Base-by-base conservation (phyloP, 2,888 invertebrate genomes). In the Drosophila austrosaltans region DNA sequence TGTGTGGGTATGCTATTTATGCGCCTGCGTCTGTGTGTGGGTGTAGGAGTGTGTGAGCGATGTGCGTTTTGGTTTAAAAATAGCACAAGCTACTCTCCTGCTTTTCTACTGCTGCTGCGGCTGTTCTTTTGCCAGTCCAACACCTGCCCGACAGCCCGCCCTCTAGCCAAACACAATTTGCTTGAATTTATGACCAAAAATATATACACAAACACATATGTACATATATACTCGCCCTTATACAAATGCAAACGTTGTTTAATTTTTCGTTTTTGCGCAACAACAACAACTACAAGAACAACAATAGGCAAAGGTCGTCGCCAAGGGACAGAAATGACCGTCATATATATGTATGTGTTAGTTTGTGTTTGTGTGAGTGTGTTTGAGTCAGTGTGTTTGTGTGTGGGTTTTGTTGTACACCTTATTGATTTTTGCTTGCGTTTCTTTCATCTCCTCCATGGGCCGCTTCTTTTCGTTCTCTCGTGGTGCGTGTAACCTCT, bases 181-280 rank as follows among this genome's bases (percentile, higher is more conserved):
- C 87, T 88, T 77, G 73, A 80, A 87, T 87, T 87, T 85, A 87
- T 87, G 82, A 69, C 68, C 82, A 78, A 72, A 87, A 81, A 89
- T 85, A 87, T 22, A 48, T 86, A 81, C 81, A 88, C 64, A 84
- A 76, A 88, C 83, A 88, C 82, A 81, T 81, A 72, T 70, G 69
- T 36, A 8, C 63, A 60, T 16, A n/a, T 63, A 76, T 44, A 63
- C 63, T 30, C 54, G 70, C 75, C 66, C 72, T 39, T 56, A 63
- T 65, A 66, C 66, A 69, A 56, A 67, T 64, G 66, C 65, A 69
- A 83, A 86, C 65, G 78, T 86, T 78, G 74, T 86, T 86, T 88
- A 89, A 86, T 78, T 88, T 87, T 73, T 70, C 72, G 66, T 71
- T 75, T 65, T 53, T 62, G 62, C 44, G 60, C 44, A 58, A 36